Evolutionary conservation across 2,888 invertebrate species (phyloP).

Genomic region (Orchesellides sinensis): DNA sequence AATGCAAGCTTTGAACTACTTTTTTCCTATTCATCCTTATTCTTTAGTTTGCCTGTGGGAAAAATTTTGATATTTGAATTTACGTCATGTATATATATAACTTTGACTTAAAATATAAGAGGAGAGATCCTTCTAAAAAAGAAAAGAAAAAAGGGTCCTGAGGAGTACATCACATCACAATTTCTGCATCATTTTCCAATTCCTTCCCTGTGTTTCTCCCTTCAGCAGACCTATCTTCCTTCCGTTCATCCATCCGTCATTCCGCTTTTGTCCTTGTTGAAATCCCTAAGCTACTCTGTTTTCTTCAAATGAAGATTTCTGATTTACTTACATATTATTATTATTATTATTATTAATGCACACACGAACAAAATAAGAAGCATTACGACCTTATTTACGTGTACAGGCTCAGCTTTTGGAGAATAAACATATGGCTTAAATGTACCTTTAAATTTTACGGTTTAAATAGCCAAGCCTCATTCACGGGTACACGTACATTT

Average conservation of each 20-base stretch:
- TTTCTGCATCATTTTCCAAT: background rate
- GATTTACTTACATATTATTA: background rate
- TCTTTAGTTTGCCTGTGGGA: slow-evolving; percentile 12
- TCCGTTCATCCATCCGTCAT: slow-evolving; percentile 27
- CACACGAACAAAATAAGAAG: background rate
- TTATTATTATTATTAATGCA: background rate
- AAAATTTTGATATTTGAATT: slow-evolving; percentile 27
- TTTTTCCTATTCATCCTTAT: background rate
- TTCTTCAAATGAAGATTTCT: slow-evolving; percentile 12
- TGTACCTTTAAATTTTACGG: background rate
- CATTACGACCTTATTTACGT: background rate
- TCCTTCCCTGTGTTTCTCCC: slow-evolving; percentile 21
- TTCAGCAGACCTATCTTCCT: no score
- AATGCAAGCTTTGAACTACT: slow-evolving; percentile 8
- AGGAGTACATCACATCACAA: background rate
- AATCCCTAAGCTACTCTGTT: background rate
- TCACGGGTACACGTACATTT: no score
- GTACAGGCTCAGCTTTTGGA: no score
- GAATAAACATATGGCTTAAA: no score
- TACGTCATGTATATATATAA: no score
- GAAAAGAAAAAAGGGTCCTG: slow-evolving; percentile 11
- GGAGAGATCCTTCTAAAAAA: background rate
- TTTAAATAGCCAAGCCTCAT: no score
- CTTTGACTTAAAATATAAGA: background rate
- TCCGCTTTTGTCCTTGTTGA: slow-evolving; percentile 2